Evolutionary conservation across 2,888 invertebrate species (phyloP).

Genomic region (Chydorus sphaericus): DNA sequence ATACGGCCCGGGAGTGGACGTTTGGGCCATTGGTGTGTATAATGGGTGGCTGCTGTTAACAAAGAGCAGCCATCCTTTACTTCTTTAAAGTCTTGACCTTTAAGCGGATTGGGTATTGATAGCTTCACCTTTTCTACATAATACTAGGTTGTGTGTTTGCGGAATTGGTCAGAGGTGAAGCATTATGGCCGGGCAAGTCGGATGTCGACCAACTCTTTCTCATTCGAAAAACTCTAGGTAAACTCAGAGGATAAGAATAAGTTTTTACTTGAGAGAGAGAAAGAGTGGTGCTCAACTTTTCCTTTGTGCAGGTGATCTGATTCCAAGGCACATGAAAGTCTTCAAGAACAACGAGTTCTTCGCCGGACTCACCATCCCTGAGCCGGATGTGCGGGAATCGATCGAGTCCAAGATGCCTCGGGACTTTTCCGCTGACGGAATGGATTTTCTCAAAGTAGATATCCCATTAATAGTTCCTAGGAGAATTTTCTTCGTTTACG

Average conservation of each 20-base stretch:
- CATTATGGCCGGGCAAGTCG: constrained; percentile 95
- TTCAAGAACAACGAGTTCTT: constrained; percentile 93
- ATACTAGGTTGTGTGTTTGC: constrained; percentile 64
- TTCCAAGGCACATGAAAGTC: constrained; percentile 77
- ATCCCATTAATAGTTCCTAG: no score
- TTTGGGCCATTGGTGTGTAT: constrained; percentile 83
- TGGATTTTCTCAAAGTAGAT: constrained; percentile 71
- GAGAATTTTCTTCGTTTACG: not conserved
- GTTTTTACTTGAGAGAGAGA: constrained; percentile 5
- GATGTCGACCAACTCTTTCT: constrained; percentile 96
- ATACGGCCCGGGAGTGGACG: constrained; percentile 58
- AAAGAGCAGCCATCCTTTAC: no score
- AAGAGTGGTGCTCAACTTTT: not conserved
- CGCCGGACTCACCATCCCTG: constrained; percentile 79
- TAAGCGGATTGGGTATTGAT: constrained; percentile 16
- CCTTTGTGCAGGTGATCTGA: not conserved
- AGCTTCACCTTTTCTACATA: constrained; percentile 16
- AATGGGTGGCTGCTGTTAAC: no score
- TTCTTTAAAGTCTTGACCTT: no score
- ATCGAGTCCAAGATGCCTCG: constrained; percentile 74
- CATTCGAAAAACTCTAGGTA: constrained; percentile 76
- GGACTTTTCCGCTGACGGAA: constrained; percentile 46
- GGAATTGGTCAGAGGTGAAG: constrained; percentile 74
- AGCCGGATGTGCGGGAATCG: constrained; percentile 70
- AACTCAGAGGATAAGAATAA: constrained; percentile 6